Evolutionary conservation across 2,113 vertebrate genomes (phyloP).

Genomic region (Ahaetulla prasina): DNA sequence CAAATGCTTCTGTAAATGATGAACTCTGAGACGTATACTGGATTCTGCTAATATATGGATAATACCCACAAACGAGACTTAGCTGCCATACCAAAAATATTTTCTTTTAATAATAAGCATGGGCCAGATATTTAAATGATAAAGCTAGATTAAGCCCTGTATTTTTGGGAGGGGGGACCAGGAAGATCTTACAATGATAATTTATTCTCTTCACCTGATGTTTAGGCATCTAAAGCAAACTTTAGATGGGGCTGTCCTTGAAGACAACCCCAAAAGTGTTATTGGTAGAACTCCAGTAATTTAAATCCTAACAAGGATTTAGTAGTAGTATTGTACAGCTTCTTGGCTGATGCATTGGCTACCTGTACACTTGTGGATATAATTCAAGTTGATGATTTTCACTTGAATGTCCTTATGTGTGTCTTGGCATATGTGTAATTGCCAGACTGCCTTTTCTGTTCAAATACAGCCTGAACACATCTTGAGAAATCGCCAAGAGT

Average conservation of each 20-base stretch:
- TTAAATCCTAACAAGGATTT: not conserved
- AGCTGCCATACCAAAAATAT: not conserved
- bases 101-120: not conserved
- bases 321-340: not conserved
- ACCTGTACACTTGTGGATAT: not conserved
- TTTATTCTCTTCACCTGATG: not conserved
- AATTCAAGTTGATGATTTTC: not conserved
- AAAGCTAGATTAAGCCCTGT: not conserved
- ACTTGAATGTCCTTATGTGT: not conserved
- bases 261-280: not conserved
- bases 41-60: not conserved
- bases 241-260: not conserved
- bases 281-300: not conserved
- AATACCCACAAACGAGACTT: not conserved
- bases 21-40: not conserved
- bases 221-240: not conserved
- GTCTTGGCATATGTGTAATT: not conserved
- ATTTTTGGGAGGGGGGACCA: not conserved
- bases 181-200: not conserved
- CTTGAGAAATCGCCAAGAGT: not conserved
- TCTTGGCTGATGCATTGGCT: not conserved
- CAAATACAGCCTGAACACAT: not conserved
- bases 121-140: not conserved
- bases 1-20: not conserved
- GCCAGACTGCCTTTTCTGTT: not conserved